Percentiles rank a stretch among this genome's conserved stretches.
These are phyloP conservation scores for Pachydiplax longipennis DNA, from an alignment of 2,888 invertebrate species.

Conservation along the genomic window DNA sequence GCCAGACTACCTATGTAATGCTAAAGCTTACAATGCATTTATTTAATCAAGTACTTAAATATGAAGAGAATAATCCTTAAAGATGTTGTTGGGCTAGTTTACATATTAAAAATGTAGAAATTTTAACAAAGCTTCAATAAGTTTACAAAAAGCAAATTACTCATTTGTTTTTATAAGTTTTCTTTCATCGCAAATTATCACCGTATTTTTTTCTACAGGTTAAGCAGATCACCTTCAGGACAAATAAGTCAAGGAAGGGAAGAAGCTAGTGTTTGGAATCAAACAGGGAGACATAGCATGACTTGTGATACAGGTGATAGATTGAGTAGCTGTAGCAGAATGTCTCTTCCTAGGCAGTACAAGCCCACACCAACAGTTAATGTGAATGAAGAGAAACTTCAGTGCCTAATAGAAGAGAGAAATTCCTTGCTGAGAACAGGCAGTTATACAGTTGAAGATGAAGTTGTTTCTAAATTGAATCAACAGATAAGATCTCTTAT, in stretches of 20 bases:
- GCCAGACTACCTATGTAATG: no score
- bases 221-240: background rate
- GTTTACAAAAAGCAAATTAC: no score
- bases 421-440: background rate
- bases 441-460: background rate
- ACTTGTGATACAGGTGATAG: background rate
- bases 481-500: slow-evolving; percentile 5
- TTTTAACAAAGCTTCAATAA: no score
- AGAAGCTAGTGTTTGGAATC: background rate
- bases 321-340: background rate
- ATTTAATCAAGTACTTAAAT: no score
- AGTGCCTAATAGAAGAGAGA: slow-evolving; percentile 8
- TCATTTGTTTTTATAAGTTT: no score
- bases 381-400: background rate
- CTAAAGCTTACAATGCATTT: no score
- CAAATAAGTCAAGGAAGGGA: background rate
- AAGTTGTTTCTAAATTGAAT: background rate
- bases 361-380: background rate
- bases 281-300: background rate
- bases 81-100: no score
- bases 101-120: no score
- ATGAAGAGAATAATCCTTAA: no score
- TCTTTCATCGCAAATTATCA: background rate
- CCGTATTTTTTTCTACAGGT: background rate
- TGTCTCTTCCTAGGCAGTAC: background rate